A percentile compares a stretch with the other conserved stretches of the same genome.
phyloP scores from a whole-genome alignment of 2,888 invertebrate species.

The Andrena flavipes region DNA sequence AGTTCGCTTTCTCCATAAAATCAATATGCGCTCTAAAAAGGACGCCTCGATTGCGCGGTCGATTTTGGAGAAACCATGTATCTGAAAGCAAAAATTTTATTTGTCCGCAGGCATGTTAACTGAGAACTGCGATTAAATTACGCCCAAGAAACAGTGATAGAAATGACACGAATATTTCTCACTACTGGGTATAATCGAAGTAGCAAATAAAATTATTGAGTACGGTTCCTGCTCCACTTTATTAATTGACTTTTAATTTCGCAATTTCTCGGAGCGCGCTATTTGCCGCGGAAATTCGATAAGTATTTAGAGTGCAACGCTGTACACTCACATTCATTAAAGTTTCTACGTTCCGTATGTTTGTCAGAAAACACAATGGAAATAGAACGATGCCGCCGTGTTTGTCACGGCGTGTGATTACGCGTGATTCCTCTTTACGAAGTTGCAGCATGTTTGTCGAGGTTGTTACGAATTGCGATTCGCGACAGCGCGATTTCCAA shows the following conservation, averaged over 20 bases:
- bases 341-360: background rate
- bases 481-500: conserved; percentile 36
- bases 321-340: background rate
- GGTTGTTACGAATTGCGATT: conserved; percentile 31
- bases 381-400: conserved; percentile 2
- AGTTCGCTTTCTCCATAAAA: too few relatives aligned
- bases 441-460: conserved; percentile 26
- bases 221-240: background rate
- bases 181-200: too few relatives aligned
- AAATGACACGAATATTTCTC: too few relatives aligned
- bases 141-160: too few relatives aligned
- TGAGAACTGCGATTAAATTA: too few relatives aligned
- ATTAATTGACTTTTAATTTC: background rate
- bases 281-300: background rate
- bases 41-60: too few relatives aligned
- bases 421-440: conserved; percentile 5
- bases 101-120: too few relatives aligned
- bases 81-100: too few relatives aligned
- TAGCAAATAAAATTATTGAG: background rate
- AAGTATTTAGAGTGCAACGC: background rate
- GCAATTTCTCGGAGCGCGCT: background rate
- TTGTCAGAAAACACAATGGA: conserved; percentile 2
- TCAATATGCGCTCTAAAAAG: too few relatives aligned
- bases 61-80: too few relatives aligned
- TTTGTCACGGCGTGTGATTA: conserved; percentile 3